Conservation (phyloP, 2,113 vertebrate genomes). For the Sigmodon hispidus region DNA sequence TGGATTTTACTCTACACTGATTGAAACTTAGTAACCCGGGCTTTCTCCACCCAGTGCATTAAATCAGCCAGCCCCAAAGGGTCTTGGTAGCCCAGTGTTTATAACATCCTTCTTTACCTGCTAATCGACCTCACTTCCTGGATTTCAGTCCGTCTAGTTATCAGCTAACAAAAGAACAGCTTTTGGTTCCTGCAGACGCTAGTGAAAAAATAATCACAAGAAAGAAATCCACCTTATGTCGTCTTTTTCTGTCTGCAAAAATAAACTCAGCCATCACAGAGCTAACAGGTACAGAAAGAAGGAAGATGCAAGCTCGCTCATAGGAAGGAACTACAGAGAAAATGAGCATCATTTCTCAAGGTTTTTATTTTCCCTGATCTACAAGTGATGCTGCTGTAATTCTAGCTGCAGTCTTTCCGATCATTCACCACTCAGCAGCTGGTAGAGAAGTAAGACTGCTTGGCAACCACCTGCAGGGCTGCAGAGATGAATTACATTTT, state of each 20-base stretch:
- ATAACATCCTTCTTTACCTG: conserved; percentile 85
- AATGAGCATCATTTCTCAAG: conserved; percentile 82
- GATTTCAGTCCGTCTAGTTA: conserved; percentile 84
- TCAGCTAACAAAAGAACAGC: conserved; percentile 84
- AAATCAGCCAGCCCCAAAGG: conserved; percentile 85
- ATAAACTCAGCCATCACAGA: conserved; percentile 75
- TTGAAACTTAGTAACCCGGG: conserved; percentile 87
- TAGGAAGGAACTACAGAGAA: conserved; percentile 76
- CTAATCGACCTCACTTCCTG: conserved; percentile 88
- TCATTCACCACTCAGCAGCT: conserved; percentile 89
- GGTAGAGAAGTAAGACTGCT: conserved; percentile 89
- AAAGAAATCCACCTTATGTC: conserved; percentile 79
- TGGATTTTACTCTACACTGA: conserved; percentile 86
- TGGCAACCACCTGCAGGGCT: conserved; percentile 90
- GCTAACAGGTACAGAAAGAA: conserved; percentile 81
- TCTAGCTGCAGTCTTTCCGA: conserved; percentile 88
- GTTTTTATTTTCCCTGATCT: conserved; percentile 85
- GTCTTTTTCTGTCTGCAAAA: conserved; percentile 73
- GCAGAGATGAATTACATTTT: conserved; percentile 99
- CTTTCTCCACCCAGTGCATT: conserved; percentile 87
- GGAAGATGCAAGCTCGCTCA: conserved; percentile 75
- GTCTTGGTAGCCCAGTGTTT: conserved; percentile 85
- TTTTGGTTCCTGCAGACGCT: conserved; percentile 79
- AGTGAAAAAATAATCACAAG: conserved; percentile 79
- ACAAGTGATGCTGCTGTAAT: conserved; percentile 90